These are phyloP conservation scores for Tachina lurida DNA, from an alignment of 2,888 invertebrate species.

Conservation along the genomic window DNA sequence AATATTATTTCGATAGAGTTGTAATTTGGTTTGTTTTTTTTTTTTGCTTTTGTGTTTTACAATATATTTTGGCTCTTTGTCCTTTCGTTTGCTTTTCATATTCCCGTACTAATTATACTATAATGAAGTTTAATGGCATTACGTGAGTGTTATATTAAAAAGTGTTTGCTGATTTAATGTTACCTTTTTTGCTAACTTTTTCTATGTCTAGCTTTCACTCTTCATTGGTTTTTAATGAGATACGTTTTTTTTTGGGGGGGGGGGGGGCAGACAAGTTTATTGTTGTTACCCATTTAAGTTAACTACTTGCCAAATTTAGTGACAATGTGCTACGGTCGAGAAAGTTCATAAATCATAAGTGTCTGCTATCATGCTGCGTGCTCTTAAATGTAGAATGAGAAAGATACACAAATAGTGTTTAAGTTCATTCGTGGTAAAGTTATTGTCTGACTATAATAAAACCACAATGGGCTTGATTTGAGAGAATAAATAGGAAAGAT, in stretches of 20 bases:
- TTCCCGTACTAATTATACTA: constrained; percentile 72
- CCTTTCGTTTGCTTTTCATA: background rate
- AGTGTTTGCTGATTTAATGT: constrained; percentile 14
- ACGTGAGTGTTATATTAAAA: constrained; percentile 73
- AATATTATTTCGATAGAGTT: constrained; percentile 10
- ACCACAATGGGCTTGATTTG: constrained; percentile 28
- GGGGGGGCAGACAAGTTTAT: constrained; percentile 60
- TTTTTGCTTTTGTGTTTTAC: too few species aligned
- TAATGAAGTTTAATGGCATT: constrained; percentile 75
- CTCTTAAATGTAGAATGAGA: background rate
- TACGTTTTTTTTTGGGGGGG: constrained; percentile 12
- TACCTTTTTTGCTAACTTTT: constrained; percentile 15
- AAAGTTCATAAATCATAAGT: constrained; percentile 69
- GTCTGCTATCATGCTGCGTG: background rate
- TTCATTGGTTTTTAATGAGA: constrained; percentile 73
- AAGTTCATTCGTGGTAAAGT: background rate
- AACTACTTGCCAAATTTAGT: constrained; percentile 65
- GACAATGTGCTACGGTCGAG: constrained; percentile 69
- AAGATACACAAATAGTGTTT: constrained; percentile 3
- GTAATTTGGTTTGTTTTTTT: background rate
- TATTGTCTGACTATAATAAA: constrained; percentile 1
- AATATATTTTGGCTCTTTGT: background rate
- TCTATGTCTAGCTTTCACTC: constrained; percentile 67
- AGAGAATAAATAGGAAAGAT: background rate
- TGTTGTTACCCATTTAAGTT: constrained; percentile 63